phyloP scores from a whole-genome alignment of 2,797 vertebrate species.

The Carcharodon carcharias region DNA sequence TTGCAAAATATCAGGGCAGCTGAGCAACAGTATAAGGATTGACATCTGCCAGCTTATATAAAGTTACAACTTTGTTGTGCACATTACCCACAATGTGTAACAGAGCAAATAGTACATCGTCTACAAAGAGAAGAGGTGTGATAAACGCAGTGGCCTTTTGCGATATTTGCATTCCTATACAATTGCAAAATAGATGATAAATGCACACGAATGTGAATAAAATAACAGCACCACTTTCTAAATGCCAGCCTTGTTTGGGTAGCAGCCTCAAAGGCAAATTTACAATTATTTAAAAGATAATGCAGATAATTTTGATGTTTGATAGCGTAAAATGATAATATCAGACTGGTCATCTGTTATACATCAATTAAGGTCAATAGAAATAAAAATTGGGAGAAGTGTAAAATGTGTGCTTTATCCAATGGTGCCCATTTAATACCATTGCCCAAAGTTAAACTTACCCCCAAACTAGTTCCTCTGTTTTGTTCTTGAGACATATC shows the following conservation, averaged over 20 bases:
- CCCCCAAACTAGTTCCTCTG: neutral
- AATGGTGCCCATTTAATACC: neutral
- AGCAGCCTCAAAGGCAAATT: neutral
- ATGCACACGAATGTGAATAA: too few relatives aligned
- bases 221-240: neutral
- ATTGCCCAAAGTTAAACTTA: neutral
- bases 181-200: slow-evolving; percentile 16
- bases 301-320: neutral
- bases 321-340: neutral
- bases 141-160: neutral
- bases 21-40: neutral
- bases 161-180: neutral
- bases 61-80: neutral
- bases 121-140: neutral
- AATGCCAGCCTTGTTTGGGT: neutral
- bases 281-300: neutral
- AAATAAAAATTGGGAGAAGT: neutral
- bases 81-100: neutral
- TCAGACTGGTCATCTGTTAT: neutral
- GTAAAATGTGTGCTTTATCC: neutral
- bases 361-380: neutral
- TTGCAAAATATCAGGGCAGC: neutral
- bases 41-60: neutral
- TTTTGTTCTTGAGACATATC: neutral
- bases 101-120: neutral